Evolutionary conservation across 2,797 vertebrate species (phyloP), one percentile per base, ranked within the genome.

Genomic region (Siniperca scherzeri): DNA sequence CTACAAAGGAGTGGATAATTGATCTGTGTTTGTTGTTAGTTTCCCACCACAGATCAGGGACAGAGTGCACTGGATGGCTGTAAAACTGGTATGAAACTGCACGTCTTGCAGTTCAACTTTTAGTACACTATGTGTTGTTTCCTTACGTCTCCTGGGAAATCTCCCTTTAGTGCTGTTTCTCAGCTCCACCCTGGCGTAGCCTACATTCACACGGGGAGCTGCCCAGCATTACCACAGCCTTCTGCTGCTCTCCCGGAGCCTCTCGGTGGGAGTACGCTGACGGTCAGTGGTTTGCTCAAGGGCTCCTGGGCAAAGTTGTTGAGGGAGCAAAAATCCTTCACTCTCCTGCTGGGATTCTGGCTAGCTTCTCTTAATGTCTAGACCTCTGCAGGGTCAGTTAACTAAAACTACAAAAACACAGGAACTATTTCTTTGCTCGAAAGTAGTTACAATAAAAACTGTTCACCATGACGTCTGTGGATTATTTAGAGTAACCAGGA

Each of bases 131-230:
- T 59, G 46, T 62, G 59, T 77, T 75, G 33, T 66, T 73, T 78
- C 75, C 72, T 70, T 21, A 48, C 60, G 50, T 70, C 50, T 81
- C 44, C 14, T 61, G 81, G 65, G 72, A 82, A 79, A 66, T 52
- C 55, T 57, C 61, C 21, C 25, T 68, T 46, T 19, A 7, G 11
- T 73, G 48, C 46, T 64, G 48, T 69, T 76, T 81, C 72, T 67
- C 61, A 82, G 57, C 82, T 81, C 67, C 85, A 74, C 77, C 75
- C 72, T 68, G 70, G 46, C 5, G 6, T 36, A 36, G 36, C 36
- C 36, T 30, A 61, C 59, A 44, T 13, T 56, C 40, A 46, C 68
- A 25, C 52, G 33, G 66, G 64, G 72, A 66, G n/a, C 65, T 73
- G 36, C 38, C 42, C 77, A 59, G 40, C 33, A 38, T 38, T 3